phyloP scores from a whole-genome alignment of 2,888 invertebrate species.

The Heliconius aoede region DNA sequence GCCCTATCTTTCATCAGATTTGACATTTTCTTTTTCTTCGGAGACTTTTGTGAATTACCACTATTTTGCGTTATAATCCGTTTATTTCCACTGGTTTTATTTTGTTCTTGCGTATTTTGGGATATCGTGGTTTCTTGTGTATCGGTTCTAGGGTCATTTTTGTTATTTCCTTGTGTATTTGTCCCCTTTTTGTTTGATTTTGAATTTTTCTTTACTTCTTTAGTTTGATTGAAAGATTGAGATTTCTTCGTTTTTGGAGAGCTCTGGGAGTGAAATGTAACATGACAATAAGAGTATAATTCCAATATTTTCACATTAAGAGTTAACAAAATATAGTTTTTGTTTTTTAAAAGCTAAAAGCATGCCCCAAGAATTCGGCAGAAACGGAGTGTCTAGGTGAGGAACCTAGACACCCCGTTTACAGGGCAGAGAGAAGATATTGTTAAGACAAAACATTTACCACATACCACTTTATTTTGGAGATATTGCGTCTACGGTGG shows the following conservation, averaged over 20 bases:
- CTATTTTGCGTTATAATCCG: slow-evolving; percentile 52
- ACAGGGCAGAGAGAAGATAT: no score
- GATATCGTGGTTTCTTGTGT: slow-evolving; percentile 64
- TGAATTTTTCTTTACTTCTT: slow-evolving; percentile 50
- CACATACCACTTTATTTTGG: background rate
- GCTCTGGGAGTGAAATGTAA: slow-evolving; percentile 51
- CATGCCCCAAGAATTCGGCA: no score
- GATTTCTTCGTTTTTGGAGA: slow-evolving; percentile 62
- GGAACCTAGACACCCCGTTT: no score
- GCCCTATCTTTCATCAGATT: slow-evolving; percentile 67
- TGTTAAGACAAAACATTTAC: no score
- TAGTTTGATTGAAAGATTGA: slow-evolving; percentile 66
- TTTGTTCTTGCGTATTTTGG: slow-evolving; percentile 48
- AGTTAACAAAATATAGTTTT: no score
- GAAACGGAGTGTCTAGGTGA: no score
- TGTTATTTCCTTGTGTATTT: slow-evolving; percentile 53
- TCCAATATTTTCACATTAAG: no score
- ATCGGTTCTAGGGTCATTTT: slow-evolving; percentile 64
- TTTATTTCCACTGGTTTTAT: background rate
- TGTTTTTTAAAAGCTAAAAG: no score
- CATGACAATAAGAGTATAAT: background rate
- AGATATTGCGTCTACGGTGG: background rate
- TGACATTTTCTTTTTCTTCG: slow-evolving; percentile 63
- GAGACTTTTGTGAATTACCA: slow-evolving; percentile 55
- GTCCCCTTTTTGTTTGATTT: slow-evolving; percentile 14